phyloP scores from a whole-genome alignment of 2,113 vertebrate genomes.

The Osmerus mordax region DNA sequence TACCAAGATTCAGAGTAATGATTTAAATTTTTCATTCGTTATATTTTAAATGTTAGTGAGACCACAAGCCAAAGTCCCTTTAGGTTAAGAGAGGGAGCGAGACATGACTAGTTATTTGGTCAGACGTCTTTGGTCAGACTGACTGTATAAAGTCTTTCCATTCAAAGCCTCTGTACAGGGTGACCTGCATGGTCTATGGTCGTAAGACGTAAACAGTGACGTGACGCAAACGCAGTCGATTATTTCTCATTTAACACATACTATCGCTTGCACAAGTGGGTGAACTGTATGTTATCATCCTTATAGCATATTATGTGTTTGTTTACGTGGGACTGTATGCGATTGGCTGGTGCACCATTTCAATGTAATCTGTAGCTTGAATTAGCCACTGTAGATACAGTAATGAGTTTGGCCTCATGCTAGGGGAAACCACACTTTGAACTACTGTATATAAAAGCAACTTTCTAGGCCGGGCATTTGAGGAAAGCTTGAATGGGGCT shows the following conservation, averaged over 20 bases:
- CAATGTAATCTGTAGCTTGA: constrained; percentile 23
- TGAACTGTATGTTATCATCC: constrained; percentile 27
- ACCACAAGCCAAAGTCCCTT: constrained; percentile 63
- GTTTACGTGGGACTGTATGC: constrained; percentile 6
- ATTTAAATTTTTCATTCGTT: constrained; percentile 57
- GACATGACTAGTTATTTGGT: constrained; percentile 59
- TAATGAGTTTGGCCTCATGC: neutral
- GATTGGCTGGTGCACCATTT: constrained; percentile 29
- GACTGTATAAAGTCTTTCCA: constrained; percentile 51
- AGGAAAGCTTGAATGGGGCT: constrained; percentile 11
- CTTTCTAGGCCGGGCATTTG: neutral
- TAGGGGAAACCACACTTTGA: neutral
- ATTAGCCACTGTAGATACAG: neutral
- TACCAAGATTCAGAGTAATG: constrained; percentile 50
- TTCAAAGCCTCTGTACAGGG: constrained; percentile 45
- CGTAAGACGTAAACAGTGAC: constrained; percentile 54
- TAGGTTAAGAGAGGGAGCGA: constrained; percentile 61
- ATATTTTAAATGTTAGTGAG: constrained; percentile 60
- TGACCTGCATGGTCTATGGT: constrained; percentile 57
- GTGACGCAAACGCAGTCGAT: constrained; percentile 52
- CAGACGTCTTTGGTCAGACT: constrained; percentile 26
- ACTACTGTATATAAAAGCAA: neutral
- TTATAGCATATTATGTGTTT: constrained; percentile 21
- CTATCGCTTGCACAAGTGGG: constrained; percentile 35
- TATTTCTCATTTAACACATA: constrained; percentile 34